phyloP scores from a whole-genome alignment of 2,797 vertebrate species.

The Bovichtus variegatus region DNA sequence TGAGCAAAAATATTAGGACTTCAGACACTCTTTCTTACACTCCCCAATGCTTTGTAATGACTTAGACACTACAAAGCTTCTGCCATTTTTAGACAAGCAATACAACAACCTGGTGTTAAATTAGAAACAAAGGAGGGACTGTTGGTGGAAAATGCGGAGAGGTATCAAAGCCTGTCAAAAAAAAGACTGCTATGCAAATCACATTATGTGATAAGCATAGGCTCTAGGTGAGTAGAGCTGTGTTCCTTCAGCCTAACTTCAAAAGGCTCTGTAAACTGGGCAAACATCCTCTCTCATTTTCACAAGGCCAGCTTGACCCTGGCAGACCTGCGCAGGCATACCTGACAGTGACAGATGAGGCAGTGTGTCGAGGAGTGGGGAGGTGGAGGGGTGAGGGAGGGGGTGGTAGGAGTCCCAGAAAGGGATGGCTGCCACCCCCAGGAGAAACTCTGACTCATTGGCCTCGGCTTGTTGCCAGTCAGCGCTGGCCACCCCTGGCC shows the following conservation, averaged over 20 bases:
- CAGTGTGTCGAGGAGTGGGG: slow-evolving; percentile 74
- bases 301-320: slow-evolving; percentile 71
- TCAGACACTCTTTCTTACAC: slow-evolving; percentile 54
- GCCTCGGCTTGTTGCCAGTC: slow-evolving; percentile 74
- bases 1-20: slow-evolving; percentile 62
- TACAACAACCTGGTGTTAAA: slow-evolving; percentile 66
- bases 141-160: slow-evolving; percentile 54
- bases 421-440: slow-evolving; percentile 71
- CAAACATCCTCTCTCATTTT: slow-evolving; percentile 77
- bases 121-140: slow-evolving; percentile 64
- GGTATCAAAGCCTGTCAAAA: slow-evolving; percentile 69
- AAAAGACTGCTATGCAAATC: slow-evolving; percentile 44
- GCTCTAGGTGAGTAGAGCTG: slow-evolving; percentile 59
- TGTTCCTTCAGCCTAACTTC: slow-evolving; percentile 73
- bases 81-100: slow-evolving; percentile 61
- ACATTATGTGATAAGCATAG: slow-evolving; percentile 67
- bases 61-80: slow-evolving; percentile 57
- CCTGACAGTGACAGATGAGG: slow-evolving; percentile 84
- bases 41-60: slow-evolving; percentile 48
- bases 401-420: slow-evolving; percentile 66
- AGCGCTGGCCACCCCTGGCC: slow-evolving; percentile 64
- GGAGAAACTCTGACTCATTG: slow-evolving; percentile 84
- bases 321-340: slow-evolving; percentile 64
- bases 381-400: slow-evolving; percentile 45
- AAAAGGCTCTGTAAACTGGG: slow-evolving; percentile 72